Percentiles rank a stretch among this genome's conserved stretches.
Conservation (phyloP, 2,888 invertebrate genomes). For the Drosophila nr. fundita region DNA sequence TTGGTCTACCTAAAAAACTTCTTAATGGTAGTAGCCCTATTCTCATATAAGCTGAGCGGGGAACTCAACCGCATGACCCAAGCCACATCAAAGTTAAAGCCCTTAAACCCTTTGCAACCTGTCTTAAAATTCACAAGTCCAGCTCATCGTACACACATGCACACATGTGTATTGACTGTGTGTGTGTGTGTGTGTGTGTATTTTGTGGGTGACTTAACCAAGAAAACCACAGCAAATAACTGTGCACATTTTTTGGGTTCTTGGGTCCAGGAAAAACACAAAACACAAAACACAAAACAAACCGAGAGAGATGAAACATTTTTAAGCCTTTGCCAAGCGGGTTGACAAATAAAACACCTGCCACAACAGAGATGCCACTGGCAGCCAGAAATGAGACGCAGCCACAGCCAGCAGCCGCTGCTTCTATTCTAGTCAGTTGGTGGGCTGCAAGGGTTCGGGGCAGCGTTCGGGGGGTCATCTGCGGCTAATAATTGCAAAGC, state of each 20-base stretch:
- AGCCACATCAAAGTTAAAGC: constrained; percentile 64
- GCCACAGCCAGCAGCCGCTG: constrained; percentile 21
- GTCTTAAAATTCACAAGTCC: constrained; percentile 45
- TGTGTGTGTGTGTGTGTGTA: constrained; percentile 12
- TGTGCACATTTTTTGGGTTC: constrained; percentile 38
- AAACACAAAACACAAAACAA: constrained; percentile 32
- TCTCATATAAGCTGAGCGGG: constrained; percentile 24
- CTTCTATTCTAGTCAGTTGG: constrained; percentile 16
- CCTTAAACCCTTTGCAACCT: constrained; percentile 38
- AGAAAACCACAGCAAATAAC: constrained; percentile 55
- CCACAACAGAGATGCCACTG: constrained; percentile 47
- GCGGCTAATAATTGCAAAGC: constrained; percentile 76
- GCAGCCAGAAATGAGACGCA: constrained; percentile 38
- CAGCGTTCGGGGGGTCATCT: constrained; percentile 31
- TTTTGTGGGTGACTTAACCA: constrained; percentile 48
- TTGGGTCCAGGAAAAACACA: constrained; percentile 33
- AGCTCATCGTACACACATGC: not conserved
- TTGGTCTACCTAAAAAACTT: not conserved
- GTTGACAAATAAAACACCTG: constrained; percentile 67
- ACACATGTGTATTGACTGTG: not conserved
- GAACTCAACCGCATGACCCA: constrained; percentile 31
- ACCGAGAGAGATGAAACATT: constrained; percentile 43
- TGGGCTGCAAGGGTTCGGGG: not conserved
- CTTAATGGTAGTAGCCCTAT: not conserved
- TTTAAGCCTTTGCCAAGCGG: constrained; percentile 58